A percentile compares a stretch with the other conserved stretches of the same genome.
Evolutionary conservation across 2,113 vertebrate species (phyloP).

Genomic region (Mixornis gularis): DNA sequence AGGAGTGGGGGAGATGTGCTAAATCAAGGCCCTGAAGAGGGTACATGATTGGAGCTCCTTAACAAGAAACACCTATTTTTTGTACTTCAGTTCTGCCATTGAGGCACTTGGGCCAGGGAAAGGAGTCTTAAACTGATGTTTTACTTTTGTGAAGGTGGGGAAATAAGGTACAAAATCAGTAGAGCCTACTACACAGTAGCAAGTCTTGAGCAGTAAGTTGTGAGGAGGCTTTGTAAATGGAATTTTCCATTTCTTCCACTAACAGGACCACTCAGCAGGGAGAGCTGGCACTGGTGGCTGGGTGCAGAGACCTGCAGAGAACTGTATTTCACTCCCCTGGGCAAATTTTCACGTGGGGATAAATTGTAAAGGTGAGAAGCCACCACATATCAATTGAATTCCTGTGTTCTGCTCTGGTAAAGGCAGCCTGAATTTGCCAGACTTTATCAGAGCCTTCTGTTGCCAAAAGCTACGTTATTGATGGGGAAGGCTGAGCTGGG

Average conservation of each 20-base stretch:
- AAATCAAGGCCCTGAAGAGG: neutral
- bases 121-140: neutral
- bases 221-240: neutral
- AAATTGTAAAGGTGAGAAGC: neutral
- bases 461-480: neutral
- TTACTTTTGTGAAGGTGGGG: neutral
- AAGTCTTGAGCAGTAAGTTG: neutral
- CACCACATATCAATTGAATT: rapidly evolving
- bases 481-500: neutral
- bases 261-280: too few species aligned
- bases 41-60: rapidly evolving
- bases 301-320: neutral
- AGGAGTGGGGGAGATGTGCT: neutral
- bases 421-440: neutral
- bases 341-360: neutral
- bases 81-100: neutral
- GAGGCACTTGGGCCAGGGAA: neutral
- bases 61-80: neutral
- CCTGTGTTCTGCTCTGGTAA: neutral
- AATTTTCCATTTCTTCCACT: neutral
- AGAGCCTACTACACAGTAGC: rapidly evolving
- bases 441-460: neutral
- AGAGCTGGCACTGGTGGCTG: neutral
- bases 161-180: neutral
- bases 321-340: neutral